Conservation (phyloP, 1,140 invertebrate genomes). For the Ostrea denselamellosa region DNA sequence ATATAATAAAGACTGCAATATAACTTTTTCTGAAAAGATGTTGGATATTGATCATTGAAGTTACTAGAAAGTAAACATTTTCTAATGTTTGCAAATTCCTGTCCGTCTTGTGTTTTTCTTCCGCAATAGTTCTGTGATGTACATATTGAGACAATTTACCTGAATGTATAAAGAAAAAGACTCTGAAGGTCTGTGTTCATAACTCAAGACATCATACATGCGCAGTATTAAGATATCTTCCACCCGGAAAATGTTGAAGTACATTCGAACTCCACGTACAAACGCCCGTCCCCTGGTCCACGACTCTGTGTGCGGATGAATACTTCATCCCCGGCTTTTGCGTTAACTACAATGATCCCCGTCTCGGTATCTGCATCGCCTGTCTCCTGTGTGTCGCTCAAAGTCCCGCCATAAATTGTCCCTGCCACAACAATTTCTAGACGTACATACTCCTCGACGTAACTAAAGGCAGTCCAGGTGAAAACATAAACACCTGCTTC, state of each 20-base stretch:
- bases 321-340: background rate
- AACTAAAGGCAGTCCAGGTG: background rate
- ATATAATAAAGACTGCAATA: no score
- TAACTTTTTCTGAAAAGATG: no score
- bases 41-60: no score
- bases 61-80: no score
- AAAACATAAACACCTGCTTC: slow-evolving; percentile 41
- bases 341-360: background rate
- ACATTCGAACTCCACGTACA: slow-evolving; percentile 2
- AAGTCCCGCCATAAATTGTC: background rate
- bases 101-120: no score
- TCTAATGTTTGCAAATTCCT: no score
- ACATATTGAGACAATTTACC: no score
- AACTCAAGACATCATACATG: no score
- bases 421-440: slow-evolving; percentile 11
- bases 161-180: no score
- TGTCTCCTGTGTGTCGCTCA: slow-evolving; percentile 38
- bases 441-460: background rate
- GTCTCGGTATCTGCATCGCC: slow-evolving; percentile 29
- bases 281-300: background rate
- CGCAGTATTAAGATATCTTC: background rate
- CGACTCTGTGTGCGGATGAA: background rate
- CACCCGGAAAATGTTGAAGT: slow-evolving; percentile 1
- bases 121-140: no score
- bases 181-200: no score